These are phyloP conservation scores for Elachura formosa DNA, from an alignment of 2,113 vertebrate genomes.

Conservation along the genomic window DNA sequence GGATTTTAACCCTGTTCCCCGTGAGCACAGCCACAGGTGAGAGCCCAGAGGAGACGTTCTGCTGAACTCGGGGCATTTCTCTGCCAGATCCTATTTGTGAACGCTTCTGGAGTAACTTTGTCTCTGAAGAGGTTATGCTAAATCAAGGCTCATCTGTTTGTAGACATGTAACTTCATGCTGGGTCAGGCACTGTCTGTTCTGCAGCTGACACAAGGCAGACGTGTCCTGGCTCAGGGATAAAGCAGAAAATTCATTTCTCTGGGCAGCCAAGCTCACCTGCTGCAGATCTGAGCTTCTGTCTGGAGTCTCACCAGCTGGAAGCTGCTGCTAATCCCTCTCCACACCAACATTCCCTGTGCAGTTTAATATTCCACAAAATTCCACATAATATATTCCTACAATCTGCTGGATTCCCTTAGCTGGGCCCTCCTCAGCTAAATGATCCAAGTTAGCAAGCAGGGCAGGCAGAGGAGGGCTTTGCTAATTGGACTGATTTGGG, in stretches of 20 bases:
- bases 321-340: not conserved
- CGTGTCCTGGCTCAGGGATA: not conserved
- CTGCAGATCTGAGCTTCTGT: not conserved
- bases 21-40: not conserved
- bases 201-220: not conserved
- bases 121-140: not conserved
- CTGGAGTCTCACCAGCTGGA: not conserved
- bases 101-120: not conserved
- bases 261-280: not conserved
- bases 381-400: not conserved
- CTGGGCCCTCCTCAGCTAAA: not conserved
- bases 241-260: not conserved
- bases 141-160: not conserved
- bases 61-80: not conserved
- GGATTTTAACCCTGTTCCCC: not conserved
- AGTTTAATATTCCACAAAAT: not conserved
- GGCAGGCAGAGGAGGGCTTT: not conserved
- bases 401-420: not conserved
- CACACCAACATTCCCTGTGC: not conserved
- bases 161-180: not conserved
- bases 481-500: not conserved
- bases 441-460: not conserved
- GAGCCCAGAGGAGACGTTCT: not conserved
- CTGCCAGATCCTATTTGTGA: slow-evolving; percentile 22
- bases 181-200: not conserved